Evolutionary conservation across 2,113 vertebrate genomes (phyloP).

Genomic region (Podiceps cristatus): DNA sequence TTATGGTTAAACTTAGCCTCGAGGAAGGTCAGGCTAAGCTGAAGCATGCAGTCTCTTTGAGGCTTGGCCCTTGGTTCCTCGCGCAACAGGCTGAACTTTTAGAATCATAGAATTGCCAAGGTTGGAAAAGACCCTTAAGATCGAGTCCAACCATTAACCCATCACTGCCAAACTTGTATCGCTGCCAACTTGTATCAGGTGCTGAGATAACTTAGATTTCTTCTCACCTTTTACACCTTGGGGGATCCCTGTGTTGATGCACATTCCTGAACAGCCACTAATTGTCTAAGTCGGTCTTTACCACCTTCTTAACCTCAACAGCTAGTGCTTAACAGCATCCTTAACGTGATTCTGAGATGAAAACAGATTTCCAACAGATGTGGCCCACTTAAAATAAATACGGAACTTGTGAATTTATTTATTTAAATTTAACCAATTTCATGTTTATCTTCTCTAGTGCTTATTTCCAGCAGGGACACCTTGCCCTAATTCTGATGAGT

Average conservation of each 20-base stretch:
- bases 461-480: neutral
- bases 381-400: neutral
- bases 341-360: neutral
- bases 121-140: no score
- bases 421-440: neutral
- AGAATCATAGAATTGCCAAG: no score
- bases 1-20: neutral
- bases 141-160: no score
- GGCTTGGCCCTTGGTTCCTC: neutral
- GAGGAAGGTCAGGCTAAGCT: neutral
- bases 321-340: neutral
- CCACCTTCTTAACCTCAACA: neutral
- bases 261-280: no score
- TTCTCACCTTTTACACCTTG: no score
- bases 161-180: no score
- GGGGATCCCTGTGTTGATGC: no score
- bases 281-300: neutral
- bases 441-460: accelerated
- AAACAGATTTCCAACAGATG: neutral
- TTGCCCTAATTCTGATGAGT: neutral
- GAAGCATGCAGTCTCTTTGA: accelerated
- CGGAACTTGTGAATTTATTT: neutral
- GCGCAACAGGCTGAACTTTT: accelerated
- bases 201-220: neutral
- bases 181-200: no score